These are phyloP conservation scores for Oryzias curvinotus DNA, from an alignment of 2,113 vertebrate species.

Conservation along the genomic window DNA sequence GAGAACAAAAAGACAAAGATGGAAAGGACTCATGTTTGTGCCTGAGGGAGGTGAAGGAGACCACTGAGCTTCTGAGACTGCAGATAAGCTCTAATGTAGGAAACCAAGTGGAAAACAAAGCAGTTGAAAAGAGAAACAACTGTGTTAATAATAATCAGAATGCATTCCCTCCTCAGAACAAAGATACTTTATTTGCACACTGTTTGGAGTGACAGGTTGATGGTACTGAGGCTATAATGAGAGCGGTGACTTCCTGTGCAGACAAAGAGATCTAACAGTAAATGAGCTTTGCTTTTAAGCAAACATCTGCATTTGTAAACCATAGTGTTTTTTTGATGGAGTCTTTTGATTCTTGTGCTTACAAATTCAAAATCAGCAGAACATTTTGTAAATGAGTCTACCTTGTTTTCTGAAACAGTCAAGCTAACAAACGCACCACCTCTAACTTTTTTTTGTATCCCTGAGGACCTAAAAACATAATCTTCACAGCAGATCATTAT, in stretches of 20 bases:
- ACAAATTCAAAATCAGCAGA: too few species aligned
- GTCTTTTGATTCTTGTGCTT: background rate
- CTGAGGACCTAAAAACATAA: slow-evolving; percentile 33
- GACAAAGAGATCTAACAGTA: slow-evolving; percentile 23
- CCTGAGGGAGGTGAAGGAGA: slow-evolving; percentile 49
- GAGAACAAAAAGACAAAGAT: slow-evolving; percentile 18
- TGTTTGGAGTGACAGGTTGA: slow-evolving; percentile 3
- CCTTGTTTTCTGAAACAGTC: background rate
- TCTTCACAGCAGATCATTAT: slow-evolving; percentile 39
- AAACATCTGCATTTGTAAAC: slow-evolving; percentile 39
- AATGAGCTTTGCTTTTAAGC: slow-evolving; percentile 27
- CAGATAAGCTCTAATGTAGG: slow-evolving; percentile 37
- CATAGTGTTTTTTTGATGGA: slow-evolving; percentile 44
- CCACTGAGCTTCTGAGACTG: slow-evolving; percentile 8
- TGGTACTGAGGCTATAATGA: slow-evolving; percentile 20
- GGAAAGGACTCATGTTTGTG: slow-evolving; percentile 23
- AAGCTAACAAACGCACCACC: slow-evolving; percentile 1
- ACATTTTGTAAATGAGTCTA: too few species aligned
- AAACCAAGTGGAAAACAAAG: slow-evolving; percentile 22
- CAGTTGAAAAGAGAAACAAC: background rate
- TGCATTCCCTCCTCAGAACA: background rate
- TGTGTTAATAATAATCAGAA: slow-evolving; percentile 31
- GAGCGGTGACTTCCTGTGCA: slow-evolving; percentile 29
- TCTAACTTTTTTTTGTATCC: slow-evolving; percentile 15
- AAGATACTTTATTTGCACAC: slow-evolving; percentile 14